Conservation (phyloP, 2,797 vertebrate species). For the Neomorphus geoffroyi region DNA sequence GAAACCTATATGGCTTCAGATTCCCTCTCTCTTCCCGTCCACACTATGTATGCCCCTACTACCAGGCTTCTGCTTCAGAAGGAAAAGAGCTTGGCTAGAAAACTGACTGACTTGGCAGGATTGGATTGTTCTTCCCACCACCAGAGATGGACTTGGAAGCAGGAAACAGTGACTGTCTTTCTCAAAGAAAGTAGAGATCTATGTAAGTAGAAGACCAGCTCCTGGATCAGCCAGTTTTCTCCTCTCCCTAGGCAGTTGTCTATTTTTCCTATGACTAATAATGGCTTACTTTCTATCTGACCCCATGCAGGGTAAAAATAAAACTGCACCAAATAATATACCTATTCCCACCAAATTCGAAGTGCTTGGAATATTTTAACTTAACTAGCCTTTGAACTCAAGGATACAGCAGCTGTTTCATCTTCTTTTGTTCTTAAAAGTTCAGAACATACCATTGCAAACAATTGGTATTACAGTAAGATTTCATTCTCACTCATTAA, state of each 20-base stretch:
- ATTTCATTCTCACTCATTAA: slow-evolving; percentile 11
- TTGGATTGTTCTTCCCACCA: too few relatives aligned
- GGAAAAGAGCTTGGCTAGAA: neutral
- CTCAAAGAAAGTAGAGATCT: neutral
- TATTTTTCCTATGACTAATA: neutral
- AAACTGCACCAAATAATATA: neutral
- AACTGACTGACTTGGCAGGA: too few relatives aligned
- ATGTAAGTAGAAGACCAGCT: neutral
- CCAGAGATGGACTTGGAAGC: neutral
- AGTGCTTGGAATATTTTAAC: neutral
- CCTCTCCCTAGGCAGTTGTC: neutral
- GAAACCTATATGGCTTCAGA: neutral
- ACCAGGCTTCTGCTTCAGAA: neutral
- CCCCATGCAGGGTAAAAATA: neutral
- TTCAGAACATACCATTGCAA: neutral
- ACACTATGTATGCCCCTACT: neutral
- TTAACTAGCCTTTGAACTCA: neutral
- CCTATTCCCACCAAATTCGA: neutral
- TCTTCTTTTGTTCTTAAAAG: neutral
- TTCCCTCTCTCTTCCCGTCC: neutral
- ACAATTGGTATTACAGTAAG: neutral
- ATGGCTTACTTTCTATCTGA: neutral
- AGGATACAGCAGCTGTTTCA: neutral
- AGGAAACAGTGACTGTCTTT: neutral
- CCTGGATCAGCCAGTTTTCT: neutral